Conservation (phyloP, 2,888 invertebrate genomes). For the Drosophila subsilvestris region DNA sequence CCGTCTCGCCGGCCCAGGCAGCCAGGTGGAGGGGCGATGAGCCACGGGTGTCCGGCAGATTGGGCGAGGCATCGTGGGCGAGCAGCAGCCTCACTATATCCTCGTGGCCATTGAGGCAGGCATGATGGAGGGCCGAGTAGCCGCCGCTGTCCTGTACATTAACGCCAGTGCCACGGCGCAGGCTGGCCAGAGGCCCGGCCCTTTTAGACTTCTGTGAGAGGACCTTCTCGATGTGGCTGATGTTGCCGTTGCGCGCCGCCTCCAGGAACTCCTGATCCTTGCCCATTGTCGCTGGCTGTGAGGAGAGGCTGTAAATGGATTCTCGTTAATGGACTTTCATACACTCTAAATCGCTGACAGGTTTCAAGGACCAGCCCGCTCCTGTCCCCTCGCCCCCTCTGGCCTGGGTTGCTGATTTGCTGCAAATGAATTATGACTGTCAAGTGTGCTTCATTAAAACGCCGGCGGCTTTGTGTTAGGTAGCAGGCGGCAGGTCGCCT, state of each 20-base stretch:
- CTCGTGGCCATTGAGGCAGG: slow-evolving; percentile 96
- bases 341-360: slow-evolving; percentile 51
- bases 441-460: slow-evolving; percentile 74
- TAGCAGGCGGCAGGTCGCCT: slow-evolving; percentile 35
- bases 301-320: slow-evolving; percentile 23
- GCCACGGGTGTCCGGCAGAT: slow-evolving; percentile 94
- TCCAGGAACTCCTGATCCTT: slow-evolving; percentile 98
- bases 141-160: slow-evolving; percentile 97
- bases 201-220: slow-evolving; percentile 94
- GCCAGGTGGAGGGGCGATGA: slow-evolving; percentile 97
- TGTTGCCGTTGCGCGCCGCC: slow-evolving; percentile 96
- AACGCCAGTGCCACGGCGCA: slow-evolving; percentile 94
- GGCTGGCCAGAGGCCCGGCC: slow-evolving; percentile 96
- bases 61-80: slow-evolving; percentile 92
- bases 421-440: slow-evolving; percentile 71
- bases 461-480: slow-evolving; percentile 60
- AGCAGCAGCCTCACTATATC: slow-evolving; percentile 93
- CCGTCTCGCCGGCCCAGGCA: slow-evolving; percentile 96
- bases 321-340: slow-evolving; percentile 53
- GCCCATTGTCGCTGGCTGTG: slow-evolving; percentile 88
- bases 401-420: slow-evolving; percentile 45
- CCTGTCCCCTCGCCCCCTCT: slow-evolving; percentile 8
- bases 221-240: slow-evolving; percentile 94
- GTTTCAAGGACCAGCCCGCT: slow-evolving; percentile 17
- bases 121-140: slow-evolving; percentile 96